phyloP scores from a whole-genome alignment of 2,113 vertebrate genomes.

The Lota lota region DNA sequence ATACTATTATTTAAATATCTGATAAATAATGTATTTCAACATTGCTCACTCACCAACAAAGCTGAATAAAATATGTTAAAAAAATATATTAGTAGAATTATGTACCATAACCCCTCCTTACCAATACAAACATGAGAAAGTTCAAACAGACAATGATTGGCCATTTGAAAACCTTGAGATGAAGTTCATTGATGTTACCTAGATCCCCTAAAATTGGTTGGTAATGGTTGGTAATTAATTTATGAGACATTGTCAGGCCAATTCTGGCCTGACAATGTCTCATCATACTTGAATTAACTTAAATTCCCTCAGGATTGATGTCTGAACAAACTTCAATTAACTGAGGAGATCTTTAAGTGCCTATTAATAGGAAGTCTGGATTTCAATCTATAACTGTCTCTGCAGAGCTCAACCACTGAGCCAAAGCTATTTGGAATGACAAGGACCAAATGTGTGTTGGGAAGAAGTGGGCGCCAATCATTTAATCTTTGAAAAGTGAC shows the following conservation, averaged over 20 bases:
- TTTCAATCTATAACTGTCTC: constrained; percentile 26
- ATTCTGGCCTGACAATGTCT: constrained; percentile 36
- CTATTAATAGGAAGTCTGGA: constrained; percentile 45
- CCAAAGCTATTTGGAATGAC: constrained; percentile 29
- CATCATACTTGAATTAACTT: constrained; percentile 41
- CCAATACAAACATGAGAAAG: too few species aligned
- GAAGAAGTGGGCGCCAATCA: constrained; percentile 22
- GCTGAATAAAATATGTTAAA: too few species aligned
- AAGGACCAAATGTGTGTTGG: neutral
- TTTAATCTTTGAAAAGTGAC: constrained; percentile 15
- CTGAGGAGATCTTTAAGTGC: constrained; percentile 37
- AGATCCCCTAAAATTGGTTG: constrained; percentile 45
- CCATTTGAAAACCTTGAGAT: constrained; percentile 52
- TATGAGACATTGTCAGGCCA: constrained; percentile 45
- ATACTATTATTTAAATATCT: too few species aligned
- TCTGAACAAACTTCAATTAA: constrained; percentile 41
- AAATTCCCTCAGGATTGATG: neutral
- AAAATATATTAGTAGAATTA: too few species aligned
- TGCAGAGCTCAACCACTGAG: constrained; percentile 29
- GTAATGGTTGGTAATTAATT: too few species aligned
- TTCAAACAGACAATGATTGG: constrained; percentile 22
- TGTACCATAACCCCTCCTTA: too few species aligned
- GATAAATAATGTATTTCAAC: too few species aligned
- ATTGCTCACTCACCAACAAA: too few species aligned
- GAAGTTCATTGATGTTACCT: constrained; percentile 33